These are phyloP conservation scores for Thelaira solivaga DNA, from an alignment of 2,888 invertebrate species.

Conservation along the genomic window DNA sequence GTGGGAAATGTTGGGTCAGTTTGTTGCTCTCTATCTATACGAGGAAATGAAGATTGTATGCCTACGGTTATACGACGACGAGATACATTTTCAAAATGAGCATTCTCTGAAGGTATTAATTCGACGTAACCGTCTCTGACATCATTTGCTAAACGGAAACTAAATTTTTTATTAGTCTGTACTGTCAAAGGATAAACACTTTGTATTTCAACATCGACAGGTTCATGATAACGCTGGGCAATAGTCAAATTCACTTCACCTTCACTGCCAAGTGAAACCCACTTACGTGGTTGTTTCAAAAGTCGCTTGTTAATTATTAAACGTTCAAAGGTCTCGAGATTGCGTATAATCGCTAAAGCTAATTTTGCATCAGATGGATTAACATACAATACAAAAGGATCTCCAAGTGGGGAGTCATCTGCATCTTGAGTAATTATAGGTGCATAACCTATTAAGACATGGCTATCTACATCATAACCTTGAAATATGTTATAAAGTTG, in stretches of 20 bases:
- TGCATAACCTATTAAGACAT: slow-evolving; percentile 82
- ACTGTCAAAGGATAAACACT: slow-evolving; percentile 79
- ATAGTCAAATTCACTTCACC: slow-evolving; percentile 80
- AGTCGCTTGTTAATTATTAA: slow-evolving; percentile 79
- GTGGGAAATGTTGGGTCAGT: slow-evolving; percentile 83
- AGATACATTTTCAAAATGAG: slow-evolving; percentile 79
- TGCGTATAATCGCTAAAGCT: slow-evolving; percentile 78
- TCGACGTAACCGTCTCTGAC: slow-evolving; percentile 84
- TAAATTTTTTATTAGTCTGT: slow-evolving; percentile 78
- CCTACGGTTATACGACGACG: slow-evolving; percentile 80
- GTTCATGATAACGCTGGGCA: slow-evolving; percentile 78
- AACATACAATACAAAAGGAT: slow-evolving; percentile 84
- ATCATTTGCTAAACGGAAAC: slow-evolving; percentile 79
- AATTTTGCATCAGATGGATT: slow-evolving; percentile 77
- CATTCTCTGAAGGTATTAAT: slow-evolving; percentile 79
- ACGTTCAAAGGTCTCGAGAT: slow-evolving; percentile 78
- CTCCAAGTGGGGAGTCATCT: slow-evolving; percentile 79
- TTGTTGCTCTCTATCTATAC: slow-evolving; percentile 80
- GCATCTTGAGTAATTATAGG: slow-evolving; percentile 79
- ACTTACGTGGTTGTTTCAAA: slow-evolving; percentile 79
- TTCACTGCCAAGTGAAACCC: slow-evolving; percentile 83
- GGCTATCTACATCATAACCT: slow-evolving; percentile 74
- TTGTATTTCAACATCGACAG: slow-evolving; percentile 83
- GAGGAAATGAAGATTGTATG: slow-evolving; percentile 80
- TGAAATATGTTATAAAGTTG: slow-evolving; percentile 76